phyloP scores from a whole-genome alignment of 35 echinoderm and acorn worm species.

The Diadema setosum region DNA sequence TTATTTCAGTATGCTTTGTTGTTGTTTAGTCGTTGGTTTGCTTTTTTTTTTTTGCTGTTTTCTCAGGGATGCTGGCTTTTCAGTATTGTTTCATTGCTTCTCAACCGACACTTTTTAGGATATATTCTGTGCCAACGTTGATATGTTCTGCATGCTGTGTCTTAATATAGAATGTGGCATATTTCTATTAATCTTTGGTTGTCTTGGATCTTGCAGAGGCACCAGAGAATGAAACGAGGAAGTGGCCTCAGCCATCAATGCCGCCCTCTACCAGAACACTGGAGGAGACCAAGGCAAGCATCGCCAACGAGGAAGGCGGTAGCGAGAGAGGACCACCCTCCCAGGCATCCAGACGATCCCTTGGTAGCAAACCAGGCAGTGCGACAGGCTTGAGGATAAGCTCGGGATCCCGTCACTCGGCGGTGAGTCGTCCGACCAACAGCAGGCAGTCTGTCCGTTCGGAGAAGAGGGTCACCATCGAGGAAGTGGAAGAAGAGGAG shows the following conservation, averaged over 20 bases:
- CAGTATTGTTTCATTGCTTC: too few species aligned
- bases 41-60: too few species aligned
- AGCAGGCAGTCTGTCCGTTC: conserved; percentile 29
- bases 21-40: too few species aligned
- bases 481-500: conserved; percentile 28
- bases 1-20: too few species aligned
- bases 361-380: conserved; percentile 11
- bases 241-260: conserved; percentile 47
- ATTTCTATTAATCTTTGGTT: not conserved
- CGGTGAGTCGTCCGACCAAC: conserved; percentile 31
- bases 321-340: not conserved
- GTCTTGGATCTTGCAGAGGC: conserved; percentile 21
- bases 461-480: not conserved
- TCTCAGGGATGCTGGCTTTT: too few species aligned
- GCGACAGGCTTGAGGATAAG: not conserved
- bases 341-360: not conserved
- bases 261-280: not conserved
- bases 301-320: not conserved
- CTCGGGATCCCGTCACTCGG: not conserved
- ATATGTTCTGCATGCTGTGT: too few species aligned
- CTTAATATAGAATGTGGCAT: too few species aligned
- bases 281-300: not conserved
- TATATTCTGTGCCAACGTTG: too few species aligned
- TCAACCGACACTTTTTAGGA: too few species aligned
- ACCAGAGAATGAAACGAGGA: conserved; percentile 59